phyloP scores from a whole-genome alignment of 2,797 vertebrate genomes.

The Falco biarmicus region DNA sequence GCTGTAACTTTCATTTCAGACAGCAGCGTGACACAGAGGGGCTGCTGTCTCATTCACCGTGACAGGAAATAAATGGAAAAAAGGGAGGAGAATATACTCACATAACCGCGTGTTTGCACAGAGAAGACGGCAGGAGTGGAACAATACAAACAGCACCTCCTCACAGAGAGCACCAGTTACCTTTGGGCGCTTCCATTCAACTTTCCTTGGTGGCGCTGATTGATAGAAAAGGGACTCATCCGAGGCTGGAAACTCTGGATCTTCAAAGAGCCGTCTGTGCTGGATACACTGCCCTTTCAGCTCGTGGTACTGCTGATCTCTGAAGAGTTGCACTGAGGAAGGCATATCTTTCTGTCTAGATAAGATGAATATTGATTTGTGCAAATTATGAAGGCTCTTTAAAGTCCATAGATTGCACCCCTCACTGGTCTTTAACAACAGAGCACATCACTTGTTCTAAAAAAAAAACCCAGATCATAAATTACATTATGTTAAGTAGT shows the following conservation, averaged over 20 bases:
- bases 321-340: constrained; percentile 77
- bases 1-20: not conserved
- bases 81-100: not conserved
- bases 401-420: not conserved
- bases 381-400: not conserved
- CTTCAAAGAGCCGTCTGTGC: constrained; percentile 86
- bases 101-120: not conserved
- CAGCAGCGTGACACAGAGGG: not conserved
- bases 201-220: constrained; percentile 73
- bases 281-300: constrained; percentile 84
- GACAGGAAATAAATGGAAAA: not conserved
- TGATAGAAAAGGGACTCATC: constrained; percentile 86
- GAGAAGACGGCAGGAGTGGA: not conserved
- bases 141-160: not conserved
- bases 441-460: not conserved
- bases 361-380: not conserved
- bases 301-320: constrained; percentile 85
- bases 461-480: not conserved
- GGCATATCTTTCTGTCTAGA: constrained; percentile 75
- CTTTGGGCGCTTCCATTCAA: constrained; percentile 91
- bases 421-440: not conserved
- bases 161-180: constrained; percentile 47
- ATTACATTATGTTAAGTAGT: not conserved
- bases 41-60: not conserved
- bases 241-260: constrained; percentile 87